Evolutionary conservation across 2,113 vertebrate species (phyloP).

Genomic region (Dromas ardeola): DNA sequence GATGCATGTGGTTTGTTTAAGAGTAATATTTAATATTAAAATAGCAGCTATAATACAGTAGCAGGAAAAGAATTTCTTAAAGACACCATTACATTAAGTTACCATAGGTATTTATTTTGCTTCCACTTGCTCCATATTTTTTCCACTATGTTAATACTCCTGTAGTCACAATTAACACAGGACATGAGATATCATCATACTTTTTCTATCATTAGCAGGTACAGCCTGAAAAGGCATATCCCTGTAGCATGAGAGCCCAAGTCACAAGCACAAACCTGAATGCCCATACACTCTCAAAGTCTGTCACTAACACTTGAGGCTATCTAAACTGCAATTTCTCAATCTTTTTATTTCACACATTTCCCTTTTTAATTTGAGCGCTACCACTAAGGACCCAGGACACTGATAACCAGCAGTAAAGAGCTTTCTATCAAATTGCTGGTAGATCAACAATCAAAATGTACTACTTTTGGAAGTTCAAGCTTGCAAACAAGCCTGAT

Average conservation of each 20-base stretch:
- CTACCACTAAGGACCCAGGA: background rate
- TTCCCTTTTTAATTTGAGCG: background rate
- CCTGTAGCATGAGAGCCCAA: accelerated
- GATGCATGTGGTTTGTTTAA: background rate
- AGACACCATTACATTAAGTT: background rate
- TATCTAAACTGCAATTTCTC: background rate
- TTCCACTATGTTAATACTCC: background rate
- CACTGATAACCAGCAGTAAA: background rate
- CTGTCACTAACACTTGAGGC: background rate
- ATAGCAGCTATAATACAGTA: background rate
- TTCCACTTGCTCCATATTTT: background rate
- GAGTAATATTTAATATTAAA: background rate
- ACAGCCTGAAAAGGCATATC: background rate
- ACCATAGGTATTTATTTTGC: background rate
- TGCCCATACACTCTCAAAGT: background rate
- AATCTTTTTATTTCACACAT: background rate
- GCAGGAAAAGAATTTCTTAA: background rate
- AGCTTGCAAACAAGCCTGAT: constrained; percentile 14
- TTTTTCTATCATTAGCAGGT: background rate
- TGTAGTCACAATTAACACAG: background rate
- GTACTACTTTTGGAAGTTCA: background rate
- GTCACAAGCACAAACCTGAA: background rate
- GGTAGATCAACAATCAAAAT: background rate
- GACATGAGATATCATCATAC: background rate
- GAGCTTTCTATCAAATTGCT: background rate